These are phyloP conservation scores for Beris morrisii DNA, from an alignment of 2,888 invertebrate genomes.

Conservation along the genomic window DNA sequence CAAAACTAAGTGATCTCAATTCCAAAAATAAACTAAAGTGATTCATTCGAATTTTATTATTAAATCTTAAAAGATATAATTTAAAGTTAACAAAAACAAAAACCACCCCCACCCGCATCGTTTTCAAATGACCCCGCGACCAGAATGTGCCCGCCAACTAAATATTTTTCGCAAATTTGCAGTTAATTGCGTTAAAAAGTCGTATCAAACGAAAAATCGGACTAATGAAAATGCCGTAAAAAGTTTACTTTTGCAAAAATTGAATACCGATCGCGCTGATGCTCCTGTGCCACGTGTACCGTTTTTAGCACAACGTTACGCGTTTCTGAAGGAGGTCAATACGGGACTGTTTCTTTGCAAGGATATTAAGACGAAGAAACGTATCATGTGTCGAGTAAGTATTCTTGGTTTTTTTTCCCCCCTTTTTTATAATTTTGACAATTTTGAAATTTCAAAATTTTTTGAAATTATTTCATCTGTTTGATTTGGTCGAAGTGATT, in stretches of 20 bases:
- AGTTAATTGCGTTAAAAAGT: slow-evolving; percentile 15
- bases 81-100: too few species aligned
- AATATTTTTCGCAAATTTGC: background rate
- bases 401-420: background rate
- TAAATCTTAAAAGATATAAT: too few species aligned
- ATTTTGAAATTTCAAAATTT: background rate
- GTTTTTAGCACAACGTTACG: slow-evolving; percentile 24
- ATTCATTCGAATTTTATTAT: too few species aligned
- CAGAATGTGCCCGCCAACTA: slow-evolving; percentile 10
- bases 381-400: slow-evolving; percentile 34
- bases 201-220: background rate
- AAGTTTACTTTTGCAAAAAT: background rate
- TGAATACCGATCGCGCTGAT: background rate
- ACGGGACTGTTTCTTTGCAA: slow-evolving; percentile 30
- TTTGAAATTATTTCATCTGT: background rate
- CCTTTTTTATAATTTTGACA: background rate
- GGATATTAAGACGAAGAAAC: slow-evolving; percentile 30
- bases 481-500: too few species aligned
- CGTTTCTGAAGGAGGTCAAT: slow-evolving; percentile 13
- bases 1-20: too few species aligned
- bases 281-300: slow-evolving; percentile 14
- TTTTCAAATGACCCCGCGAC: slow-evolving; percentile 29
- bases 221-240: background rate
- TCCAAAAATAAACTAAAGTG: too few species aligned
- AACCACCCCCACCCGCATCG: too few species aligned